Evolutionary conservation across 1,140 invertebrate genomes (phyloP).

Genomic region (Lordiphosa collinella): DNA sequence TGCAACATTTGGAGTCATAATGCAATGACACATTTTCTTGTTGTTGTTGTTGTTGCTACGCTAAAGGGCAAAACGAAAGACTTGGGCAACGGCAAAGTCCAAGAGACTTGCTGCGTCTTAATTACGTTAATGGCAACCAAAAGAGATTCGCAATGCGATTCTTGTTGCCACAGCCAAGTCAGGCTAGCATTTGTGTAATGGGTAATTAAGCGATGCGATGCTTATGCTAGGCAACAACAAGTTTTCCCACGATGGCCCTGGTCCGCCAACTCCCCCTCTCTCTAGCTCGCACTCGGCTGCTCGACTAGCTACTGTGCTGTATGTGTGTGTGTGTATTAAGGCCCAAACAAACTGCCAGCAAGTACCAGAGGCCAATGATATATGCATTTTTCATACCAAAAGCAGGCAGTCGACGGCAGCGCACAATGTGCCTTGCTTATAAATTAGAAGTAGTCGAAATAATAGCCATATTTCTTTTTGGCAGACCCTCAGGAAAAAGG

Average conservation of each 20-base stretch:
- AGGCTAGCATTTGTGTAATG: slow-evolving; percentile 64
- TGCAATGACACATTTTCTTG: slow-evolving; percentile 61
- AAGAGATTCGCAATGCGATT: slow-evolving; percentile 53
- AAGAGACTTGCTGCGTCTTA: slow-evolving; percentile 50
- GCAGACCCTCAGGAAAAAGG: slow-evolving; percentile 70
- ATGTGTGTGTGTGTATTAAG: slow-evolving; percentile 23
- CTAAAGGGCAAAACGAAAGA: slow-evolving; percentile 61
- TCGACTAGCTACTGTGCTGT: slow-evolving; percentile 52
- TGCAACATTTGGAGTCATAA: slow-evolving; percentile 48
- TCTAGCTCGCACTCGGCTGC: neutral
- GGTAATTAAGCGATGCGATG: slow-evolving; percentile 67
- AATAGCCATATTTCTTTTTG: slow-evolving; percentile 70
- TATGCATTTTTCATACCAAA: slow-evolving; percentile 69
- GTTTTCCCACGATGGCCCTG: slow-evolving; percentile 67
- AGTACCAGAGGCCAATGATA: slow-evolving; percentile 73
- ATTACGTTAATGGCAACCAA: slow-evolving; percentile 65
- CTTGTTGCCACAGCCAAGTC: slow-evolving; percentile 39
- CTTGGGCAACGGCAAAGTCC: slow-evolving; percentile 37
- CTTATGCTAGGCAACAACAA: slow-evolving; percentile 30
- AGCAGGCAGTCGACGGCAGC: slow-evolving; percentile 11
- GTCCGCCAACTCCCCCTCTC: slow-evolving; percentile 13
- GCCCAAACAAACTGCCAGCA: slow-evolving; percentile 66
- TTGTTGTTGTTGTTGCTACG: slow-evolving; percentile 36
- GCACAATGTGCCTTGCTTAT: slow-evolving; percentile 58
- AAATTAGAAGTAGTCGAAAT: slow-evolving; percentile 73